Percentiles rank a stretch among this genome's conserved stretches.
These are phyloP conservation scores for Sebastes miniatus DNA, from an alignment of 2,797 vertebrate genomes.

Conservation along the genomic window DNA sequence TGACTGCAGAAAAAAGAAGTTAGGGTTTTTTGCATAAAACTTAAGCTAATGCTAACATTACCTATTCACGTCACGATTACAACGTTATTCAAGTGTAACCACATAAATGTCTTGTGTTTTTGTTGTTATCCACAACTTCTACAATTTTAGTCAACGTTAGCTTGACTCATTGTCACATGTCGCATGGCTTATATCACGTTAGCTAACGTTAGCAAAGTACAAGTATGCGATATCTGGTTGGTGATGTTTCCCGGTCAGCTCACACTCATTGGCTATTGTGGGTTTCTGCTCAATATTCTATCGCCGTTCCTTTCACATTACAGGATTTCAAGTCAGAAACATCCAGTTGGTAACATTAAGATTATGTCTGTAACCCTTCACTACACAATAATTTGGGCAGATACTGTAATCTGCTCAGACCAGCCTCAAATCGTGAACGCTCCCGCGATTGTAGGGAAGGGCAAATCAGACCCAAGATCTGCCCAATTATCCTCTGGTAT, in stretches of 20 bases:
- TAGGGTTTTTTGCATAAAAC: not conserved
- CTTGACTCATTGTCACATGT: not conserved
- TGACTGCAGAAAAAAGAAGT: not conserved
- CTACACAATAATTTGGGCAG: not conserved
- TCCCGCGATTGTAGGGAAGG: not conserved
- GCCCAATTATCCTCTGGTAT: not conserved
- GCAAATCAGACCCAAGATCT: no score
- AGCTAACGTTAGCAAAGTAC: not conserved
- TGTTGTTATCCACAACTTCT: not conserved
- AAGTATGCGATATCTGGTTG: not conserved
- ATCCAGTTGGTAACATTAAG: not conserved
- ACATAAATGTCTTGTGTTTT: not conserved
- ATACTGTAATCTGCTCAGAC: not conserved
- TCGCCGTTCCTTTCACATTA: not conserved
- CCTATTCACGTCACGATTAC: not conserved
- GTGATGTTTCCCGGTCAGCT: not conserved
- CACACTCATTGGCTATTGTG: not conserved
- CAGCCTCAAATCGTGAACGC: not conserved
- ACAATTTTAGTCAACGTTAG: not conserved
- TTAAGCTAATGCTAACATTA: not conserved
- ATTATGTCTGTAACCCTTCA: not conserved
- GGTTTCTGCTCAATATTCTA: not conserved
- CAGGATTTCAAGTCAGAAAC: not conserved
- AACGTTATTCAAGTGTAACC: not conserved
- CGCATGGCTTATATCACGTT: not conserved